A percentile compares a stretch with the other conserved stretches of the same genome.
Conservation (phyloP, 92 coral and sea anemone species). For the Parazoanthus atlanticus region DNA sequence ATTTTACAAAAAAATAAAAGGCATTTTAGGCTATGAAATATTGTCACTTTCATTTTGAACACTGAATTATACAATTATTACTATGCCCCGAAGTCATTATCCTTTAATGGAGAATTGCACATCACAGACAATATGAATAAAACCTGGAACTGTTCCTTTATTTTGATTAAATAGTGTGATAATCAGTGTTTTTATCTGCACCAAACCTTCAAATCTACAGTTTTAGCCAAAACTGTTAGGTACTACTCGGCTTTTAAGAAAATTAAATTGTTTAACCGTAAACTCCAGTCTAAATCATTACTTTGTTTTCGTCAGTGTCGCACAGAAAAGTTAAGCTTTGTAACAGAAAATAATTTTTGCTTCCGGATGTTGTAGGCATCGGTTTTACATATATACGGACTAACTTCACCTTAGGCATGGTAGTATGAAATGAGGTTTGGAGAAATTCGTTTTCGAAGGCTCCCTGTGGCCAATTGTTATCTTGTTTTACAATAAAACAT, state of each 20-base stretch:
- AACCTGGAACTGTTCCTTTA: not conserved
- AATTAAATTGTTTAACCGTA: not conserved
- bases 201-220: not conserved
- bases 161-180: not conserved
- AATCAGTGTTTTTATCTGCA: not conserved
- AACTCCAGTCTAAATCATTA: not conserved
- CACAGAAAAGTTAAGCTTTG: not conserved
- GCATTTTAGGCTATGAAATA: not conserved
- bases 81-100: not conserved
- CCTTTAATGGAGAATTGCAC: not conserved
- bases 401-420: not conserved
- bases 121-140: not conserved
- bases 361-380: not conserved
- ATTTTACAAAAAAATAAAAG: not conserved
- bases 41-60: not conserved
- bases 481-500: slow-evolving; percentile 19
- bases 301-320: not conserved
- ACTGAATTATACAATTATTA: not conserved
- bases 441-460: not conserved
- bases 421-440: not conserved
- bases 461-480: slow-evolving; percentile 7
- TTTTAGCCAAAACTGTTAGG: not conserved
- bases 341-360: not conserved
- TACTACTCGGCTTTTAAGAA: not conserved
- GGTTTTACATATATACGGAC: too few species aligned